Evolutionary conservation across 2,797 vertebrate genomes (phyloP).

Genomic region (Catamblyrhynchus diadema): DNA sequence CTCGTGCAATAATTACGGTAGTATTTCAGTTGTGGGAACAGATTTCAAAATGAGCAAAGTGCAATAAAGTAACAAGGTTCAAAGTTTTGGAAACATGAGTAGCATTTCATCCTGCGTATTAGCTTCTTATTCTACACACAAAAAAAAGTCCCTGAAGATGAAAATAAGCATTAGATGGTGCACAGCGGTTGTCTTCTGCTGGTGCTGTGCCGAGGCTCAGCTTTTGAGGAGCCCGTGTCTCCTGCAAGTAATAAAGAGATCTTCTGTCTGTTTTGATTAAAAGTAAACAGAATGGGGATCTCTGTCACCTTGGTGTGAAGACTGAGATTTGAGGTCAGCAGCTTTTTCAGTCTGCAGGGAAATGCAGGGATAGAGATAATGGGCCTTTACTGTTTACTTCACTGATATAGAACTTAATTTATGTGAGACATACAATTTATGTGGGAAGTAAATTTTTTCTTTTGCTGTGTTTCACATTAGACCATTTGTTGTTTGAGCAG

Average conservation of each 20-base stretch:
- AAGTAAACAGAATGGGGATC: neutral
- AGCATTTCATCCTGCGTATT: neutral
- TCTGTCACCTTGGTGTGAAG: neutral
- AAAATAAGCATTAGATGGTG: neutral
- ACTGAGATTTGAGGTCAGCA: neutral
- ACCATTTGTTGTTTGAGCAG: neutral
- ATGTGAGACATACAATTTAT: neutral
- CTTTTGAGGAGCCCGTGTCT: neutral
- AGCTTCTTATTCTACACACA: neutral
- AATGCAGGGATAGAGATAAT: neutral
- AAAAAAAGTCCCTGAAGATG: neutral
- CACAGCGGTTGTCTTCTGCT: neutral
- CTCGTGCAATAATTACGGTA: neutral
- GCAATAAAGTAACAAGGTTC: neutral
- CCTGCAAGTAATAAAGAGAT: neutral
- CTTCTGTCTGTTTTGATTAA: neutral
- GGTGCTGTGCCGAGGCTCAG: neutral
- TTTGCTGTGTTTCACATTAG: neutral
- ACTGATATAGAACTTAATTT: neutral
- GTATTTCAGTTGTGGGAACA: neutral
- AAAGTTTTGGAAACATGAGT: neutral
- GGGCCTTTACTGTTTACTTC: neutral
- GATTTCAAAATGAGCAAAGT: neutral
- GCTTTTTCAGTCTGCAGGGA: neutral
- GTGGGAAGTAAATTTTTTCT: neutral